Percentiles rank a stretch among this genome's conserved stretches.
phyloP scores from a whole-genome alignment of 2,113 vertebrate species.

The Tetrao urogallus region DNA sequence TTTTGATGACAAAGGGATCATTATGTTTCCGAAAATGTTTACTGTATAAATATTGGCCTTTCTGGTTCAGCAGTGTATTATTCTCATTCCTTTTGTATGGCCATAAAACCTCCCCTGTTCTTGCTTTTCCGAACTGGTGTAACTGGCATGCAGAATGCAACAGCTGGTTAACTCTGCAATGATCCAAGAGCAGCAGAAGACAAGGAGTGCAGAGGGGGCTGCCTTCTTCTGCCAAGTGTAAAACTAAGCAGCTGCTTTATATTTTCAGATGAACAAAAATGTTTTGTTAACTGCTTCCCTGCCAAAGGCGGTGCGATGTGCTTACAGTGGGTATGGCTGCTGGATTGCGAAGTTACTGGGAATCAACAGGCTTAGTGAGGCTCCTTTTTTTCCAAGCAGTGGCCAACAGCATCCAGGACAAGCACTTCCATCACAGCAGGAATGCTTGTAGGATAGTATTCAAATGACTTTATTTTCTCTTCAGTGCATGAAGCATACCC shows the following conservation, averaged over 20 bases:
- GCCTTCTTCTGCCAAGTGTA: slow-evolving; percentile 69
- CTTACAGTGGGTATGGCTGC: fast-evolving
- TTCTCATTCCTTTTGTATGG: slow-evolving; percentile 4
- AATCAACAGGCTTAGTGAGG: neutral
- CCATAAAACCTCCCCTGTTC: slow-evolving; percentile 18
- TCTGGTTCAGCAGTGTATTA: slow-evolving; percentile 32
- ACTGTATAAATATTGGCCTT: slow-evolving; percentile 55
- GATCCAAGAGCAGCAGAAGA: slow-evolving; percentile 73
- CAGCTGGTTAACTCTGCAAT: slow-evolving; percentile 73
- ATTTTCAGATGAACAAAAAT: slow-evolving; percentile 30
- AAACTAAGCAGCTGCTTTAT: slow-evolving; percentile 75
- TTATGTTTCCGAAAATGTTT: neutral
- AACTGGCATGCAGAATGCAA: slow-evolving; percentile 72
- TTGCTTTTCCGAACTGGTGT: slow-evolving; percentile 47
- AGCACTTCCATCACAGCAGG: neutral
- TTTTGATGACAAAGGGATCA: neutral
- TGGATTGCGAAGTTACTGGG: fast-evolving
- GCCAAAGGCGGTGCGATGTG: neutral
- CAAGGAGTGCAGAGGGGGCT: slow-evolving; percentile 40
- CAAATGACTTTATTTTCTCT: neutral
- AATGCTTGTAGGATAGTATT: neutral
- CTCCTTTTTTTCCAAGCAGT: neutral
- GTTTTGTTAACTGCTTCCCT: slow-evolving; percentile 62
- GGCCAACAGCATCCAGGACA: neutral
- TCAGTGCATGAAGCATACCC: neutral